Conservation (phyloP, 2,113 vertebrate species). For the Gallinago jamesoni region DNA sequence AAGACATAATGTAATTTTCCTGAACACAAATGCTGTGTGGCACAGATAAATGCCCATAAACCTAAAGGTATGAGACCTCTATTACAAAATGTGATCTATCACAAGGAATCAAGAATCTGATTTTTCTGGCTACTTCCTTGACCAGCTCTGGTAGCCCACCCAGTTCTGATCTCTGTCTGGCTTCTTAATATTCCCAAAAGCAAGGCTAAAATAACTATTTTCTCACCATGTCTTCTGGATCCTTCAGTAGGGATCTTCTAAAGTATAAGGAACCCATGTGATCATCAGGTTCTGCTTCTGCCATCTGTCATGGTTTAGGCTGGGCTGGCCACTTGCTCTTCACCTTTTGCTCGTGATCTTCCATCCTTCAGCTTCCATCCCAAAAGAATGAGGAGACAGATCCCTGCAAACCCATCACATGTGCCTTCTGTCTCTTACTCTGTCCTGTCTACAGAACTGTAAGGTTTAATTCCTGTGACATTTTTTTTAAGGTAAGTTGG, state of each 20-base stretch:
- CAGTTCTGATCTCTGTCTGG: background rate
- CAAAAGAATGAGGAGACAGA: background rate
- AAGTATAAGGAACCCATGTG: background rate
- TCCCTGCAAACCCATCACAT: background rate
- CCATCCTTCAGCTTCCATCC: background rate
- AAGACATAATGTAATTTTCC: background rate
- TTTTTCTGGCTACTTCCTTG: background rate
- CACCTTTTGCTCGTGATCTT: background rate
- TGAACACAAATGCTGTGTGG: background rate
- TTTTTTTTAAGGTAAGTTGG: background rate
- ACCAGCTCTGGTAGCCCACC: background rate
- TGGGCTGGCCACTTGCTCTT: background rate
- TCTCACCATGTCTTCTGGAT: background rate
- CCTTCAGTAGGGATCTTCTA: background rate
- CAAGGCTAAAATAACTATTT: rapidly evolving
- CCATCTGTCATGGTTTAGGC: background rate
- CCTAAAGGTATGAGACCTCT: background rate
- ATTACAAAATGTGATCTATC: background rate
- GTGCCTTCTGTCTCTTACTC: background rate
- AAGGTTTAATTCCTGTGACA: background rate
- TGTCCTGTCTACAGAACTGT: background rate
- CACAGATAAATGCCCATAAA: background rate
- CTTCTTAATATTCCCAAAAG: background rate
- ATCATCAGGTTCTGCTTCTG: background rate
- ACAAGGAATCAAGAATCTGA: background rate